A percentile compares a stretch with the other conserved stretches of the same genome.
Conservation (phyloP, 2,888 invertebrate species). For the Ethmia dodecea region DNA sequence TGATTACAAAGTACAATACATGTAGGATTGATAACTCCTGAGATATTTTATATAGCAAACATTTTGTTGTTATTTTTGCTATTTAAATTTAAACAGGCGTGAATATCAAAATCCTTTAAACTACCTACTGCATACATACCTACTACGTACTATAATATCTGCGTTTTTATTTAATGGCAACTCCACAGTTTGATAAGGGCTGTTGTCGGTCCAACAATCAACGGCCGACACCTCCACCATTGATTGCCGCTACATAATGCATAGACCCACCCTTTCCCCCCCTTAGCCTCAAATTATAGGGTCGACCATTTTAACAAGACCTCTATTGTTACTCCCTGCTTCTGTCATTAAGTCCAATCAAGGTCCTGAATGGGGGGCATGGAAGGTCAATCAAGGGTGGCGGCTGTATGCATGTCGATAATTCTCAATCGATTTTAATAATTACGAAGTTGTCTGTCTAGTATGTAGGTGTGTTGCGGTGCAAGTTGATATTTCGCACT, state of each 20-base stretch:
- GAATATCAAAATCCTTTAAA: too few species aligned
- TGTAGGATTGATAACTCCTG: too few species aligned
- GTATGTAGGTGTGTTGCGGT: constrained; percentile 19
- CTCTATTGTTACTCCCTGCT: constrained; percentile 5
- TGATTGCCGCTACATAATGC: constrained; percentile 74
- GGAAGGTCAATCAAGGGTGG: constrained; percentile 28
- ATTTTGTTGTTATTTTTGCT: too few species aligned
- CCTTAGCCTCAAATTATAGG: constrained; percentile 45
- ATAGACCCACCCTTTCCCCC: constrained; percentile 40
- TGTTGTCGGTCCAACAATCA: constrained; percentile 52
- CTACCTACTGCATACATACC: too few species aligned
- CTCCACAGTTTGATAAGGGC: too few species aligned
- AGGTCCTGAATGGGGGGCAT: neutral
- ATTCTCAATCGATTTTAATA: constrained; percentile 62
- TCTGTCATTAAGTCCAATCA: too few species aligned
- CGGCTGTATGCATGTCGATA: constrained; percentile 44
- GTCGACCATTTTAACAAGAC: constrained; percentile 30
- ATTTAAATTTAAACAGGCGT: too few species aligned
- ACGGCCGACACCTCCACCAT: constrained; percentile 64
- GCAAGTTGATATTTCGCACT: neutral
- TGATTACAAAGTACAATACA: too few species aligned
- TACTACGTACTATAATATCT: too few species aligned
- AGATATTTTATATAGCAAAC: too few species aligned
- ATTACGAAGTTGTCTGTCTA: constrained; percentile 38
- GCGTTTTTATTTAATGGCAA: too few species aligned